phyloP scores from a whole-genome alignment of 2,113 vertebrate species.

The Sitta europaea region DNA sequence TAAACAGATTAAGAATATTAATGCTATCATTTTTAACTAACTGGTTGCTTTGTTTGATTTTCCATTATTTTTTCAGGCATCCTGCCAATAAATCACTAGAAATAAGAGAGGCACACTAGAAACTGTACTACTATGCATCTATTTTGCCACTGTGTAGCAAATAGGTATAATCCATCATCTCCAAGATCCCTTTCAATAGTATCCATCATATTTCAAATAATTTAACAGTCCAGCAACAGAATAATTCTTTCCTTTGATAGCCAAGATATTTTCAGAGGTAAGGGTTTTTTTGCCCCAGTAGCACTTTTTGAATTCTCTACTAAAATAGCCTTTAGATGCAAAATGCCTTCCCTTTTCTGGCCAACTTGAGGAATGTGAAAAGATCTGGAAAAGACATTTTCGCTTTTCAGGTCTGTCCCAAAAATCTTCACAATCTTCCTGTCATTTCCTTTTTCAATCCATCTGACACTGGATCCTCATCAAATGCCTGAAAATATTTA shows the following conservation, averaged over 20 bases:
- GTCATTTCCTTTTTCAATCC: constrained; percentile 51
- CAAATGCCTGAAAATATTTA: constrained; percentile 28
- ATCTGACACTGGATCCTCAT: constrained; percentile 25
- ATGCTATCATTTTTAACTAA: constrained; percentile 2
- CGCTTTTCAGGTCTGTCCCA: constrained; percentile 33
- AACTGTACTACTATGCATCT: constrained; percentile 5
- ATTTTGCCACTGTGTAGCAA: constrained; percentile 42
- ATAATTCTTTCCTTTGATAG: constrained; percentile 56
- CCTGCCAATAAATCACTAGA: constrained; percentile 51
- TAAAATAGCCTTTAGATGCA: constrained; percentile 42
- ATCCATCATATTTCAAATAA: constrained; percentile 45
- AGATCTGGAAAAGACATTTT: constrained; percentile 64
- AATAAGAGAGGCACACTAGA: constrained; percentile 18
- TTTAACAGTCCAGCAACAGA: constrained; percentile 24
- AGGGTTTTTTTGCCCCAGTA: neutral
- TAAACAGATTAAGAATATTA: constrained; percentile 5
- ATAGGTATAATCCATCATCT: constrained; percentile 68
- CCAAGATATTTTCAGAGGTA: constrained; percentile 58
- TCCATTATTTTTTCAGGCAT: constrained; percentile 34
- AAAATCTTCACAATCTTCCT: constrained; percentile 32
- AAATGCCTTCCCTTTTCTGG: constrained; percentile 36
- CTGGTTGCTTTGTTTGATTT: constrained; percentile 41
- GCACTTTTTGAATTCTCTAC: constrained; percentile 33
- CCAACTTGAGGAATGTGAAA: constrained; percentile 30
- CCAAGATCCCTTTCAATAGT: constrained; percentile 48